Evolutionary conservation across 2,113 vertebrate genomes (phyloP).

Genomic region (Sarotherodon lohbergeri): DNA sequence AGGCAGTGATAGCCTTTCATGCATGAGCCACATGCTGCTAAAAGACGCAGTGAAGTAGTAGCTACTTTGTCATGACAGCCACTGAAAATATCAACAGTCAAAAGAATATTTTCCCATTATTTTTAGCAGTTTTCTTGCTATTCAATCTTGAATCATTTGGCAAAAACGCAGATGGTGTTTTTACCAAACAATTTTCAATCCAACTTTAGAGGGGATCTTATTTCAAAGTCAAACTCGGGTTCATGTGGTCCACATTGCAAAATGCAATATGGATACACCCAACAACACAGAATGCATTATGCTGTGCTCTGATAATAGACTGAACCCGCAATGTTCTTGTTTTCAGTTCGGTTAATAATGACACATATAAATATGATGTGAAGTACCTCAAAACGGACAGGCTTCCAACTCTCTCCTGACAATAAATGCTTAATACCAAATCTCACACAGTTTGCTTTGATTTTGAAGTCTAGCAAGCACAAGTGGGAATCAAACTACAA

Average conservation of each 20-base stretch:
- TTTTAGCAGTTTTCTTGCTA: neutral
- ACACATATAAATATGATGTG: neutral
- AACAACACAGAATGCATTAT: neutral
- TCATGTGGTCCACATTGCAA: neutral
- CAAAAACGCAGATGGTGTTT: neutral
- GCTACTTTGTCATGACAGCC: neutral
- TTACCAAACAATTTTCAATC: neutral
- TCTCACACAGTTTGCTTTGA: neutral
- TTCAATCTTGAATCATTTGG: neutral
- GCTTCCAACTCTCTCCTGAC: neutral
- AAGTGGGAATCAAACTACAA: neutral
- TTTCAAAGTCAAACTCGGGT: neutral
- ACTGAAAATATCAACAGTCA: neutral
- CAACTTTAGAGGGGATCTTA: neutral
- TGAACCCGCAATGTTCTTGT: neutral
- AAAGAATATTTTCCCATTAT: neutral
- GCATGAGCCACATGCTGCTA: slow-evolving; percentile 47
- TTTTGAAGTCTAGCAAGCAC: neutral
- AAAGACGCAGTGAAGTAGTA: slow-evolving; percentile 4
- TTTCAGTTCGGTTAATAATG: neutral
- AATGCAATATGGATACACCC: neutral
- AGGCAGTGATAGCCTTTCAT: slow-evolving; percentile 3
- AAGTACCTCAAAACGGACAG: neutral
- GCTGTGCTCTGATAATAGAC: neutral
- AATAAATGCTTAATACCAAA: neutral